phyloP scores from a whole-genome alignment of 2,888 invertebrate species.

The Noctua comes region DNA sequence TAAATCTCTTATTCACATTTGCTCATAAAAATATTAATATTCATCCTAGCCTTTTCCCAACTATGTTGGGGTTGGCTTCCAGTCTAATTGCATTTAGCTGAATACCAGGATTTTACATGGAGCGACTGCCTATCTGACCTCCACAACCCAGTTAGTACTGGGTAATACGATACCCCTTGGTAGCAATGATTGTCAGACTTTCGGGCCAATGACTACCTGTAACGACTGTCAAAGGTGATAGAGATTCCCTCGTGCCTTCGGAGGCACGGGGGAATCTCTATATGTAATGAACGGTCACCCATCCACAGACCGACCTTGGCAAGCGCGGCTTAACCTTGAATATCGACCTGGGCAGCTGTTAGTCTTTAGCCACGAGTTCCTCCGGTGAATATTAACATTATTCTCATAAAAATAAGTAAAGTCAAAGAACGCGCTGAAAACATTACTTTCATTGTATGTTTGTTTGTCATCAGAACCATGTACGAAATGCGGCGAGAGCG shows the following conservation, averaged over 20 bases:
- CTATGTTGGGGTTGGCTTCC: background rate
- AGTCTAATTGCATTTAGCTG: background rate
- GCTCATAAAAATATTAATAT: background rate
- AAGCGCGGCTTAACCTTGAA: background rate
- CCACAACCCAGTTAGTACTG: background rate
- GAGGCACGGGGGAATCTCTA: background rate
- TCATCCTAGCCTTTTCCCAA: background rate
- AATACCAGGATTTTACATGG: background rate
- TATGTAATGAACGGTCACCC: background rate
- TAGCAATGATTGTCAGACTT: background rate
- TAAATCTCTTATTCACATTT: no score
- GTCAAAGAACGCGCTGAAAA: background rate
- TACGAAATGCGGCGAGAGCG: slow-evolving; percentile 86
- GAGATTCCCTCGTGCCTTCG: no score
- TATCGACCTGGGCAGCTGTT: background rate
- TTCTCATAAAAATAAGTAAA: background rate
- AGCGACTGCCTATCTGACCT: background rate
- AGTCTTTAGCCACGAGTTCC: background rate
- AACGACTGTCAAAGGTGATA: background rate
- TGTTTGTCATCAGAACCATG: slow-evolving; percentile 81
- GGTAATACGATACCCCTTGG: background rate
- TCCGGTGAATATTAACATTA: background rate
- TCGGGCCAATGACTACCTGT: background rate
- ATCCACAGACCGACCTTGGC: background rate
- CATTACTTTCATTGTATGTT: slow-evolving; percentile 1